These are phyloP conservation scores for Bombylius major DNA, from an alignment of 2,888 invertebrate genomes.

Conservation along the genomic window DNA sequence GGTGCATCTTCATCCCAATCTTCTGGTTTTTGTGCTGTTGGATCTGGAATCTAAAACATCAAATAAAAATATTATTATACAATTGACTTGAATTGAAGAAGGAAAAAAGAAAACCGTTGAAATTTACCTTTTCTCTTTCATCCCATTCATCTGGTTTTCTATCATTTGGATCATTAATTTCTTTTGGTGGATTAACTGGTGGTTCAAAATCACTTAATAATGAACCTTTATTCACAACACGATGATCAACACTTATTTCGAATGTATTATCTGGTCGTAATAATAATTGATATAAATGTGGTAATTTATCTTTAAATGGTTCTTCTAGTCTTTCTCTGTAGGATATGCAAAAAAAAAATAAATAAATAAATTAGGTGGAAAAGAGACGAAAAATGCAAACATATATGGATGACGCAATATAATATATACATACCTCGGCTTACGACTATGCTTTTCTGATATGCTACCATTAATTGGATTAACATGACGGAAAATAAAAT, in stretches of 20 bases:
- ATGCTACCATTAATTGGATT: conserved; percentile 84
- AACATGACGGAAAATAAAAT: conserved; percentile 85
- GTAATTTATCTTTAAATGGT: conserved; percentile 82
- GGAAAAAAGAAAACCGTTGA: not conserved
- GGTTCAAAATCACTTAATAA: conserved; percentile 84
- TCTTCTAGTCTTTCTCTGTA: conserved; percentile 64
- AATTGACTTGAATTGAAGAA: not conserved
- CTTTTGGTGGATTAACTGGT: conserved; percentile 85
- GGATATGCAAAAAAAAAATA: not conserved
- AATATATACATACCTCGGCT: conserved; percentile 50
- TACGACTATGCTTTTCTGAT: conserved; percentile 93
- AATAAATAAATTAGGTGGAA: not conserved
- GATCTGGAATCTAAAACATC: conserved; percentile 59
- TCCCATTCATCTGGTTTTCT: conserved; percentile 89
- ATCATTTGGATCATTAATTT: conserved; percentile 86
- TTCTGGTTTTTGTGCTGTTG: conserved; percentile 76
- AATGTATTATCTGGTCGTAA: conserved; percentile 69
- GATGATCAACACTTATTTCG: conserved; percentile 70
- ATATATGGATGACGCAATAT: not conserved
- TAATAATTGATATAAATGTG: conserved; percentile 73
- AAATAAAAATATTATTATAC: not conserved
- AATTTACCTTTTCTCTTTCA: conserved; percentile 59
- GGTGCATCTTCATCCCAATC: conserved; percentile 97
- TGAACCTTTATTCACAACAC: conserved; percentile 72
- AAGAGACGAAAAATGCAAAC: no score